Conservation (phyloP, 1,140 invertebrate genomes). For the Anagrus nilaparvatae region DNA sequence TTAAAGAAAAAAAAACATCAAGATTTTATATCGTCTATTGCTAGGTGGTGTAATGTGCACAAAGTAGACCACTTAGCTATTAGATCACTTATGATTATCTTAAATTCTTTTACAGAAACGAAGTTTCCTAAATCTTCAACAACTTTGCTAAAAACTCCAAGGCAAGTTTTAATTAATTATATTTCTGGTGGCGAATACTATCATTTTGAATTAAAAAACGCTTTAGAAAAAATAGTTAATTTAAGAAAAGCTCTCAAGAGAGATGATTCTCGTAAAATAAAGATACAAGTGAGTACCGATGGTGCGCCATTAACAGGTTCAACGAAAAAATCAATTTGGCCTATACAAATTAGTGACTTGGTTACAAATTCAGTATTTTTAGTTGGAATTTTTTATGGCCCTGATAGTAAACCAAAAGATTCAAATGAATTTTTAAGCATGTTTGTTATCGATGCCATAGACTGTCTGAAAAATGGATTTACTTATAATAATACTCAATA, state of each 20-base stretch:
- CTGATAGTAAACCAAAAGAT: slow-evolving; percentile 14
- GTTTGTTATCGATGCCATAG: slow-evolving; percentile 14
- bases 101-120: too few species aligned
- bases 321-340: slow-evolving; percentile 15
- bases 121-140: slow-evolving; percentile 7
- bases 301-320: slow-evolving; percentile 18
- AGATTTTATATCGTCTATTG: too few species aligned
- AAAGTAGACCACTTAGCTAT: too few species aligned
- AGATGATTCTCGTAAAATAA: neutral
- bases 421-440: slow-evolving; percentile 13
- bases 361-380: slow-evolving; percentile 14
- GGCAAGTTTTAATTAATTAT: neutral
- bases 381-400: slow-evolving; percentile 18
- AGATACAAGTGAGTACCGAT: slow-evolving; percentile 19
- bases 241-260: neutral
- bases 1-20: too few species aligned
- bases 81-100: too few species aligned
- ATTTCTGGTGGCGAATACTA: slow-evolving; percentile 15
- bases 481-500: slow-evolving; percentile 2
- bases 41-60: too few species aligned
- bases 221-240: slow-evolving; percentile 5
- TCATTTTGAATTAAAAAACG: slow-evolving; percentile 12
- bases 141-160: slow-evolving; percentile 13
- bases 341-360: slow-evolving; percentile 16
- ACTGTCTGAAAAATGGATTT: slow-evolving; percentile 6